Evolutionary conservation across 2,888 invertebrate genomes (phyloP).

Genomic region (Himalopsyche kuldschensis): DNA sequence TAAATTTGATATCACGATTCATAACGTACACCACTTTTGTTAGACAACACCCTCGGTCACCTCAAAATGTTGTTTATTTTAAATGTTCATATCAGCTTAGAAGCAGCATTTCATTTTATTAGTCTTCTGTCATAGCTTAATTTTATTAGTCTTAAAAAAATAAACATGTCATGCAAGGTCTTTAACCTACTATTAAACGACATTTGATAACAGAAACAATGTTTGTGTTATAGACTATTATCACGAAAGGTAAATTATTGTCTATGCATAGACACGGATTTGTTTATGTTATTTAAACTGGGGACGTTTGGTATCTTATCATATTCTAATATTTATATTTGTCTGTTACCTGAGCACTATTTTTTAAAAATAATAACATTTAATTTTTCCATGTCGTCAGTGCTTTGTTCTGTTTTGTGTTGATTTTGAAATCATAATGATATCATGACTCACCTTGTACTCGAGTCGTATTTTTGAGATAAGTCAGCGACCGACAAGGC

Average conservation of each 20-base stretch:
- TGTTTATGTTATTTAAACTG: not conserved
- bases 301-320: not conserved
- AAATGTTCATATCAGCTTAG: not conserved
- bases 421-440: not conserved
- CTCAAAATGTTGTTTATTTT: not conserved
- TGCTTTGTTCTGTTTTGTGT: not conserved
- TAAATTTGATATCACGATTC: too few relatives aligned
- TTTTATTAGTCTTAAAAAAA: not conserved
- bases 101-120: not conserved
- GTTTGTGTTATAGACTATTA: not conserved
- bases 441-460: not conserved
- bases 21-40: too few relatives aligned
- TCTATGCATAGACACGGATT: not conserved
- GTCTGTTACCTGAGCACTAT: not conserved
- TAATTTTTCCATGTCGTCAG: not conserved
- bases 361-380: not conserved
- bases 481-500: not conserved
- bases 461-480: not conserved
- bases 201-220: not conserved
- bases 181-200: not conserved
- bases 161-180: not conserved
- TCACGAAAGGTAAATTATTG: not conserved
- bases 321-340: not conserved
- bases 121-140: not conserved
- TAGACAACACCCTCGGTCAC: not conserved